phyloP scores from a whole-genome alignment of 2,888 invertebrate species.

The Calliphora vomitoria region DNA sequence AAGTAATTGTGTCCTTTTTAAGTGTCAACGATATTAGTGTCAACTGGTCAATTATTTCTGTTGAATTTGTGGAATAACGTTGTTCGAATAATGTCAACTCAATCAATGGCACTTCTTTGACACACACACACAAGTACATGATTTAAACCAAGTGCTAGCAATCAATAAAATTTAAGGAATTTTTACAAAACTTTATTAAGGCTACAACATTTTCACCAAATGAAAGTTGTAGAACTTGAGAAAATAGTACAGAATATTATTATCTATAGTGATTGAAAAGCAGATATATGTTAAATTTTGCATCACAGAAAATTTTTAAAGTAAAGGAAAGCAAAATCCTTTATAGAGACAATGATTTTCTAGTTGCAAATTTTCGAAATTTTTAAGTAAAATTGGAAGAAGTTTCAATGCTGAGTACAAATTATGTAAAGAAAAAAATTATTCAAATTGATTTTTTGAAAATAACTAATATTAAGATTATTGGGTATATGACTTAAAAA shows the following conservation, averaged over 20 bases:
- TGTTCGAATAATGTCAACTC: conserved; percentile 22
- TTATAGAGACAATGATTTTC: too few relatives aligned
- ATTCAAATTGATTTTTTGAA: too few relatives aligned
- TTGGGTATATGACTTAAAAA: too few relatives aligned
- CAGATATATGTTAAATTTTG: neutral
- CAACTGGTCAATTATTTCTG: conserved; percentile 16
- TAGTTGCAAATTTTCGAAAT: too few relatives aligned
- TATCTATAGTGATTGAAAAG: neutral
- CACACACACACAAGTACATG: neutral
- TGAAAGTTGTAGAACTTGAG: neutral
- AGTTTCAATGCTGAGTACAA: too few relatives aligned
- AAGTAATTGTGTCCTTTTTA: conserved; percentile 29
- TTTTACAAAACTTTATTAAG: neutral
- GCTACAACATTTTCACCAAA: neutral
- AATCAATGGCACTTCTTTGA: conserved; percentile 30
- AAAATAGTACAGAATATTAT: neutral
- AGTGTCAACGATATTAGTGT: conserved; percentile 17
- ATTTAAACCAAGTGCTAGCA: neutral
- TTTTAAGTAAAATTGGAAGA: too few relatives aligned
- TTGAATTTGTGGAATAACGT: conserved; percentile 2
- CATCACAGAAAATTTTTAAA: too few relatives aligned
- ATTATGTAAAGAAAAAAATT: too few relatives aligned
- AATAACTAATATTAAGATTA: too few relatives aligned
- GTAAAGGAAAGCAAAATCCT: too few relatives aligned
- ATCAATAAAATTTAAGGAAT: conserved; percentile 6